Evolutionary conservation across 1,140 invertebrate species (phyloP).

Genomic region (Drosophila guanche): DNA sequence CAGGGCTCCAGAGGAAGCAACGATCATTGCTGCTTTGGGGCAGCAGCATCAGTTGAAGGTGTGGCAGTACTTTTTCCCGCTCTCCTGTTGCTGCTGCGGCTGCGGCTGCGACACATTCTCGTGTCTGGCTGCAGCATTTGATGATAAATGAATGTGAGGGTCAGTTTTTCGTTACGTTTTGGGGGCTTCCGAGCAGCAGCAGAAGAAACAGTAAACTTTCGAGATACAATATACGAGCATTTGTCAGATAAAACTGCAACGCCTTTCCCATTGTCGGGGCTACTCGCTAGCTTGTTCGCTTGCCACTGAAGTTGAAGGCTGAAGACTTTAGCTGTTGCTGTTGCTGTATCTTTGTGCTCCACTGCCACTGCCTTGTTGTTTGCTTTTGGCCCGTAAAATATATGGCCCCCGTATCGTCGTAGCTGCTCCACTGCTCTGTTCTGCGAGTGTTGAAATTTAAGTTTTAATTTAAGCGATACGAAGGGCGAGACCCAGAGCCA

Average conservation of each 20-base stretch:
- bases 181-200: slow-evolving; percentile 16
- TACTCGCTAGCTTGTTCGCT: neutral
- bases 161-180: slow-evolving; percentile 57
- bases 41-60: slow-evolving; percentile 42
- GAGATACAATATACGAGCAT: slow-evolving; percentile 71
- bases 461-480: slow-evolving; percentile 81
- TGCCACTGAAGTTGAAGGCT: slow-evolving; percentile 42
- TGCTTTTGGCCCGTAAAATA: slow-evolving; percentile 62
- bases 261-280: slow-evolving; percentile 74
- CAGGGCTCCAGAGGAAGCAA: slow-evolving; percentile 11
- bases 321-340: slow-evolving; percentile 15
- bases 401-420: slow-evolving; percentile 60
- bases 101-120: slow-evolving; percentile 35
- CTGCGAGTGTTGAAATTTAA: slow-evolving; percentile 79
- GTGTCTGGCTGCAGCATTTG: slow-evolving; percentile 34
- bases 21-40: slow-evolving; percentile 3
- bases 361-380: slow-evolving; percentile 13
- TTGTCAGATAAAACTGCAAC: slow-evolving; percentile 78
- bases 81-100: no score
- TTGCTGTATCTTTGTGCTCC: slow-evolving; percentile 27
- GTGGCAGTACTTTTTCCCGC: slow-evolving; percentile 39
- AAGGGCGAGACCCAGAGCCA: slow-evolving; percentile 46
- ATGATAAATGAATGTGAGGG: slow-evolving; percentile 81
- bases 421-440: slow-evolving; percentile 7
- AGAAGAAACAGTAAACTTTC: slow-evolving; percentile 61